phyloP scores from a whole-genome alignment of 1,140 invertebrate species.

The Hylaeus anthracinus region DNA sequence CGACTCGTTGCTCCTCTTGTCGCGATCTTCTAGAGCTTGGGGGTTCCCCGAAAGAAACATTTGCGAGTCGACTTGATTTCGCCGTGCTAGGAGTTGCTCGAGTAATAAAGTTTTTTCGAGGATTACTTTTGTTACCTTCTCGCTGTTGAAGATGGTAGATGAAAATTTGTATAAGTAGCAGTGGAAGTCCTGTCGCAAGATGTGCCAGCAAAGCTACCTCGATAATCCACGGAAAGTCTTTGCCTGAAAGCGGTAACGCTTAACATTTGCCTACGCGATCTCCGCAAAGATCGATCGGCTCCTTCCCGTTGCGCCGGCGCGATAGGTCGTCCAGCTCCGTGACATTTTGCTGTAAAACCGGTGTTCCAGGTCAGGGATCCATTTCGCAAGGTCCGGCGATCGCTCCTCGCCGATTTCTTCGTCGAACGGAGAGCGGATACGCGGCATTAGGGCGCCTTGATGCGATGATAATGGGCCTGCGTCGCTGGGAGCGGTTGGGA shows the following conservation, averaged over 20 bases:
- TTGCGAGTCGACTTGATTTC: no score
- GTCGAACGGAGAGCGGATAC: conserved; percentile 67
- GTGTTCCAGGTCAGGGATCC: conserved; percentile 19
- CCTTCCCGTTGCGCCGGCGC: not conserved
- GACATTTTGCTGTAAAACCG: conserved; percentile 50
- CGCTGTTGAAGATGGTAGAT: no score
- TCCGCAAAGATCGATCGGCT: not conserved
- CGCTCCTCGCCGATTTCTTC: no score
- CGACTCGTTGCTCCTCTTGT: no score
- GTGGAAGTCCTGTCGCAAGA: not conserved
- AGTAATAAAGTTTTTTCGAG: no score
- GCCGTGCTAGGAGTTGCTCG: no score
- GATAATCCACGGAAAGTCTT: no score
- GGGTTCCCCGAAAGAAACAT: no score
- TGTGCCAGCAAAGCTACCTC: not conserved
- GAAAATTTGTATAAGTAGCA: no score
- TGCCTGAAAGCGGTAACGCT: not conserved
- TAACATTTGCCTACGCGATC: not conserved
- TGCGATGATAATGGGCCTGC: conserved; percentile 74
- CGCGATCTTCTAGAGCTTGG: no score
- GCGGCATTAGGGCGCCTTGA: conserved; percentile 72
- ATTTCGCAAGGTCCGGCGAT: conserved; percentile 44
- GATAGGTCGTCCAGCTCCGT: not conserved
- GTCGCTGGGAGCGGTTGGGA: conserved; percentile 72
- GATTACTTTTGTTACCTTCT: no score